Conservation (phyloP, 2,113 vertebrate genomes). For the Benitochromis conjunctus region DNA sequence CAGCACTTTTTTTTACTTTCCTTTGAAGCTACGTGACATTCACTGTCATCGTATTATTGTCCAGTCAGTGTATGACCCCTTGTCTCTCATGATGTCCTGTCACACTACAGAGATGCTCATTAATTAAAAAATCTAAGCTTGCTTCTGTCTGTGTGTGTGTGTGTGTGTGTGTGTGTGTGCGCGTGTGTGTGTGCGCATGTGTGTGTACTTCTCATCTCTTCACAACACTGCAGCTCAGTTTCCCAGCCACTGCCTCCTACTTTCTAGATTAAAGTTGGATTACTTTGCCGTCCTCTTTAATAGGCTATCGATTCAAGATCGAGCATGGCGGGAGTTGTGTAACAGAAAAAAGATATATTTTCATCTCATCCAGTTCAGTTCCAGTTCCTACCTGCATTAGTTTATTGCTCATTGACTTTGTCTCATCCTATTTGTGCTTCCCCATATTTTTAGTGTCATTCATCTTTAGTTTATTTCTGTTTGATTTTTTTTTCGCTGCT, state of each 20-base stretch:
- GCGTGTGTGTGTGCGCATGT: not conserved
- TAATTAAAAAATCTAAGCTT: not conserved
- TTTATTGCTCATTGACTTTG: not conserved
- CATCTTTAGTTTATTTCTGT: not conserved
- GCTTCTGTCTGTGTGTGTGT: accelerated
- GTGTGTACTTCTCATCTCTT: not conserved
- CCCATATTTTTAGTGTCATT: not conserved
- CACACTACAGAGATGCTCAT: not conserved
- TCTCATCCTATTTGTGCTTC: not conserved
- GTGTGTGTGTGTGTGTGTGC: not conserved
- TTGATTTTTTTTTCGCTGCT: not conserved
- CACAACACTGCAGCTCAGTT: not conserved
- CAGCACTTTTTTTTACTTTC: not conserved
- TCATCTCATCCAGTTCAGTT: not conserved
- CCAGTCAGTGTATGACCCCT: not conserved
- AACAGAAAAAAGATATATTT: not conserved
- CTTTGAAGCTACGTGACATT: not conserved
- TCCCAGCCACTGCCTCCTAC: not conserved
- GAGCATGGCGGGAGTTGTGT: not conserved
- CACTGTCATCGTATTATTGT: not conserved
- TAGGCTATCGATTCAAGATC: not conserved
- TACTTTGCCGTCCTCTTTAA: not conserved
- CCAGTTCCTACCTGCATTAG: not conserved
- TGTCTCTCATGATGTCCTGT: not conserved
- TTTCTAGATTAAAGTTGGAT: not conserved